Percentiles rank a stretch among this genome's conserved stretches.
These are phyloP conservation scores for Podiceps cristatus DNA, from an alignment of 2,113 vertebrate genomes.

Conservation along the genomic window DNA sequence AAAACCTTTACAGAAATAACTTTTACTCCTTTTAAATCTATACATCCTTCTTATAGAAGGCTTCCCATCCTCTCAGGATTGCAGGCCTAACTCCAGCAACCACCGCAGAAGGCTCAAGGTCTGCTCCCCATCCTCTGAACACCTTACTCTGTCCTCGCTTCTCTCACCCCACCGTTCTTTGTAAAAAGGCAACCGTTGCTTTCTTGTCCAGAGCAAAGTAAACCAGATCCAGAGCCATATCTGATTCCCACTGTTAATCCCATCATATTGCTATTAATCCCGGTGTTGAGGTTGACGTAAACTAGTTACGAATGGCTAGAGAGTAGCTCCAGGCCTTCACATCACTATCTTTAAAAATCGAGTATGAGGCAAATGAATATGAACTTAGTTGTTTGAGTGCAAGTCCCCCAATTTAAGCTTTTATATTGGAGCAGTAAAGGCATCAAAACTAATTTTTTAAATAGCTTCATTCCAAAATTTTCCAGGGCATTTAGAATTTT, in stretches of 20 bases:
- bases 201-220: not conserved
- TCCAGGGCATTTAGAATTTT: not conserved
- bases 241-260: not conserved
- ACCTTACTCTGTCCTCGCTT: not conserved
- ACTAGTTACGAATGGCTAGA: not conserved
- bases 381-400: not conserved
- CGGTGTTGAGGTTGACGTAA: not conserved
- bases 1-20: rapidly evolving
- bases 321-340: not conserved
- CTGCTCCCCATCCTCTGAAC: not conserved
- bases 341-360: not conserved
- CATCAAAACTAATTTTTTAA: not conserved
- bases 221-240: not conserved
- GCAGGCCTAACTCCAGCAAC: not conserved
- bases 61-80: not conserved
- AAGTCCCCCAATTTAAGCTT: not conserved
- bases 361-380: not conserved
- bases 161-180: not conserved
- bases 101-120: not conserved
- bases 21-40: not conserved
- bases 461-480: not conserved
- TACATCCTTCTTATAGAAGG: not conserved
- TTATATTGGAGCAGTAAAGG: not conserved
- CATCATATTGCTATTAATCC: not conserved
- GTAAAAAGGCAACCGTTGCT: not conserved